Base-by-base conservation (phyloP, 2,888 invertebrate genomes). In the Pharmacophagus antenor region DNA sequence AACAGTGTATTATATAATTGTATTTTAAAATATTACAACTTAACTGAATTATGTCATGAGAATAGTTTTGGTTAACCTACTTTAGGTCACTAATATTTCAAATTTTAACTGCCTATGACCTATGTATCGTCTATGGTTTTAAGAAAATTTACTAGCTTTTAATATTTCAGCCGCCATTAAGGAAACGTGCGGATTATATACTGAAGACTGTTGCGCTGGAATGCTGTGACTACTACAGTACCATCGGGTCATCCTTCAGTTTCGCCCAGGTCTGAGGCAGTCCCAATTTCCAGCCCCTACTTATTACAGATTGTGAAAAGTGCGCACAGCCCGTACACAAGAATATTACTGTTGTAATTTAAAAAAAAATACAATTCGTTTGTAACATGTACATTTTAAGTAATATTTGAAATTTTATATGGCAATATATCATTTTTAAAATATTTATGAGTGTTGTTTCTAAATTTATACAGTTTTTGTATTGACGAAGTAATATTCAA, bases 81-180 rank as follows among this genome's bases (percentile, higher is more conserved):
- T 15, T 31, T 15, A 12, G 15, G n/a, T 31, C 15, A 31, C 7
- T 37, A n/a, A 37, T 37, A 37, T 1, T 37, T 37, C 2, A 0
- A 37, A n/a, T 15, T 37, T 7, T 7, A 25, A n/a, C n/a, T n/a
- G n/a, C n/a, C 23, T 37, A 3, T n/a, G 15, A 2, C 15, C 3
- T n/a, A 4, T 15, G 1, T 37, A 15, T n/a, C 4, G 3, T 37
- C n/a, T n/a, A 8, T 37, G 1, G 1, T 37, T 37, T n/a, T 37
- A 37, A 37, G 18, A 3, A 5, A 18, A 20, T 44, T 44, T 44
- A 48, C 23, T 48, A 48, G 48, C 2, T 44, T 44, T 44, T 44
- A 10, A 44, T 44, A 18, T 79, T 73, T 25, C 85, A 83, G 90
- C 89, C 90, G 90, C 87, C 90, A 90, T 71, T 90, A 90, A 76